phyloP scores from a whole-genome alignment of 2,888 invertebrate genomes.

The Drosophila kokeensis region DNA sequence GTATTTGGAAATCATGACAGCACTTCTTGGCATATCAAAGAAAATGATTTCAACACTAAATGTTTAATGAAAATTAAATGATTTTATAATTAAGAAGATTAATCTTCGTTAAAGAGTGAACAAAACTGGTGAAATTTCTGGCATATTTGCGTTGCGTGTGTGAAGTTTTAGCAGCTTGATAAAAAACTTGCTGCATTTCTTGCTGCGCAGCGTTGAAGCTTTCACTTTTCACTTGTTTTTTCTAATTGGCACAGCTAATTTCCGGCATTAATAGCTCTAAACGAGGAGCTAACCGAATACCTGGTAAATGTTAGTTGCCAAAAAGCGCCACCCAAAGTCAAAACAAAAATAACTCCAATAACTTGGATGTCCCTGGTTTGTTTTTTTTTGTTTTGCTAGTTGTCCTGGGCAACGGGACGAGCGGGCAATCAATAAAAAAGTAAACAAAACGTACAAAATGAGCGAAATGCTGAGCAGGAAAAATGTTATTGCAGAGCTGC shows the following conservation, averaged over 20 bases:
- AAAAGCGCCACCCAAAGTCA: slow-evolving; percentile 41
- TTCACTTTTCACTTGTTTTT: slow-evolving; percentile 34
- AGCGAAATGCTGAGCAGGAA: slow-evolving; percentile 27
- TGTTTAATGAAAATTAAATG: neutral
- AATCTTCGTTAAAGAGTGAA: neutral
- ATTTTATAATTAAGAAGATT: neutral
- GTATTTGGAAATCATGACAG: no score
- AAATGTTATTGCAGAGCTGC: slow-evolving; percentile 49
- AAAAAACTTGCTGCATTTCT: slow-evolving; percentile 17
- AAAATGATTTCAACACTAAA: neutral
- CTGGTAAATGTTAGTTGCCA: slow-evolving; percentile 15
- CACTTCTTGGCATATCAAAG: neutral
- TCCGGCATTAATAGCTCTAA: slow-evolving; percentile 53
- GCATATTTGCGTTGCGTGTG: slow-evolving; percentile 12
- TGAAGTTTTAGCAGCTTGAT: slow-evolving; percentile 17
- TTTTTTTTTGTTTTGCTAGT: slow-evolving; percentile 20
- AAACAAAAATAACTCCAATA: slow-evolving; percentile 49
- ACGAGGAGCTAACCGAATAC: slow-evolving; percentile 24
- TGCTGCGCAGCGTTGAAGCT: slow-evolving; percentile 10
- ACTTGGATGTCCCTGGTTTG: slow-evolving; percentile 3
- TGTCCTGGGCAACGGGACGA: slow-evolving; percentile 58
- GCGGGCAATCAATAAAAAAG: slow-evolving; percentile 68
- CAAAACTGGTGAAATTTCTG: neutral
- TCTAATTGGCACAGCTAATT: slow-evolving; percentile 63
- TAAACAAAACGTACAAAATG: slow-evolving; percentile 58